Conservation (phyloP, 2,888 invertebrate genomes). For the Lissocephala sabroskyi region DNA sequence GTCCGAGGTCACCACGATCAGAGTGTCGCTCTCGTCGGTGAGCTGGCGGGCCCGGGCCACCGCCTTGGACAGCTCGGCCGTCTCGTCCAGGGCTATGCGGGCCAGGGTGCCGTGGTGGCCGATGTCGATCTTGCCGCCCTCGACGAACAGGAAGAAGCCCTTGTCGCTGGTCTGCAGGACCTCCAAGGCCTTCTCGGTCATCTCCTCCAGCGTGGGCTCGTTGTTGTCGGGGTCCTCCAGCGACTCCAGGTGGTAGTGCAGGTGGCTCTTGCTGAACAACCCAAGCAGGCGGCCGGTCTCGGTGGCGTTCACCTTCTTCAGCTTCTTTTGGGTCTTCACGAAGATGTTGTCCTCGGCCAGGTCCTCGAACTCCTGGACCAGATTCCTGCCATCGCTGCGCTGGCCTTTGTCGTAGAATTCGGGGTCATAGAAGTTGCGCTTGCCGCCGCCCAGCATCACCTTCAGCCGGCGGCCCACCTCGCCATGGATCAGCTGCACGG, state of each 20-base stretch:
- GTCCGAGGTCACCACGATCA: constrained; percentile 86
- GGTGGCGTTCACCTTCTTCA: constrained; percentile 71
- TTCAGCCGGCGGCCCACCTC: constrained; percentile 80
- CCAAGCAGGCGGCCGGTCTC: constrained; percentile 78
- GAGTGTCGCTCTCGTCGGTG: constrained; percentile 79
- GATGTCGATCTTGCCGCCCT: constrained; percentile 74
- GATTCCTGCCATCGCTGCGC: constrained; percentile 77
- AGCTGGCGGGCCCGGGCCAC: constrained; percentile 77
- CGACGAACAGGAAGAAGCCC: constrained; percentile 85
- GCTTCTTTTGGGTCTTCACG: constrained; percentile 74
- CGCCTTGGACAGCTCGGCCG: constrained; percentile 82
- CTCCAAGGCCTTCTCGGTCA: constrained; percentile 81
- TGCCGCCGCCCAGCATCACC: constrained; percentile 85
- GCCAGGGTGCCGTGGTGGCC: constrained; percentile 68
- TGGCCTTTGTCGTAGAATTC: constrained; percentile 73
- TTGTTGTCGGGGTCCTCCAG: constrained; percentile 68
- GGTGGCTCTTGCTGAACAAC: constrained; percentile 78
- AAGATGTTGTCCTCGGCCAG: constrained; percentile 73
- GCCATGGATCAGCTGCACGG: constrained; percentile 79
- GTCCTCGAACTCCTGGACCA: constrained; percentile 78
- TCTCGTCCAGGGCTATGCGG: constrained; percentile 68
- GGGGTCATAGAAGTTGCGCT: constrained; percentile 77
- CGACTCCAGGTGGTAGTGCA: constrained; percentile 80
- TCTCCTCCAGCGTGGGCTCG: constrained; percentile 81
- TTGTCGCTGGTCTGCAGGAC: constrained; percentile 77